Evolutionary conservation across 2,888 invertebrate genomes (phyloP).

Genomic region (Brassicogethes aeneus): DNA sequence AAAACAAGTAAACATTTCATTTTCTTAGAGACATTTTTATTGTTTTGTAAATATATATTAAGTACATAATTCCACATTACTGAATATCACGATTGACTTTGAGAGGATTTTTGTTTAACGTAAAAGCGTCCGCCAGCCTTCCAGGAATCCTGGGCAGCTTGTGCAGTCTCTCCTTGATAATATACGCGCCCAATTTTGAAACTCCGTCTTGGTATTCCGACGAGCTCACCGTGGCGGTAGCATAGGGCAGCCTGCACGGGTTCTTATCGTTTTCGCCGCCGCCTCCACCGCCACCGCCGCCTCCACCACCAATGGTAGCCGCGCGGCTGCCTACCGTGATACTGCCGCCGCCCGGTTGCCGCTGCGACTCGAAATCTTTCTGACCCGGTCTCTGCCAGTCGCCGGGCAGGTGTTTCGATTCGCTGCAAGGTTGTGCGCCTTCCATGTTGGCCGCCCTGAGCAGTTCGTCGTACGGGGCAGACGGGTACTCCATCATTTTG

Average conservation of each 20-base stretch:
- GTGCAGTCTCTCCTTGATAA: slow-evolving; percentile 52
- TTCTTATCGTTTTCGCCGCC: background rate
- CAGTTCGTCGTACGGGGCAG: slow-evolving; percentile 49
- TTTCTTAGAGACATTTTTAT: background rate
- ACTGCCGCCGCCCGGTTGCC: background rate
- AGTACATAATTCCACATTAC: no score
- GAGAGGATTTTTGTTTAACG: background rate
- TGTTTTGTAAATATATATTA: no score
- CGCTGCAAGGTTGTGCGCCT: slow-evolving; percentile 47
- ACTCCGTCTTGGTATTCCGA: slow-evolving; percentile 57
- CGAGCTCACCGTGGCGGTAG: slow-evolving; percentile 29
- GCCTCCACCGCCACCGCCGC: background rate
- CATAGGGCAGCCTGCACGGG: slow-evolving; percentile 9
- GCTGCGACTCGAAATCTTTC: slow-evolving; percentile 21
- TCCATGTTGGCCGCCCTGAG: slow-evolving; percentile 48
- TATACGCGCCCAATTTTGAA: slow-evolving; percentile 50
- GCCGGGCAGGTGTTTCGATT: slow-evolving; percentile 49
- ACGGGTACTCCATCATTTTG: slow-evolving; percentile 41
- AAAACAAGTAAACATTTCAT: background rate
- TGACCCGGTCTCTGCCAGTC: slow-evolving; percentile 50
- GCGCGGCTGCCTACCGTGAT: slow-evolving; percentile 4
- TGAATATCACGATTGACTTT: no score
- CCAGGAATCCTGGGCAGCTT: slow-evolving; percentile 4
- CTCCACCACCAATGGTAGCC: background rate
- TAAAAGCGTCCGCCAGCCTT: background rate